A percentile compares a stretch with the other conserved stretches of the same genome.
Evolutionary conservation across 2,113 vertebrate species (phyloP).

Genomic region (Aythya baeri): DNA sequence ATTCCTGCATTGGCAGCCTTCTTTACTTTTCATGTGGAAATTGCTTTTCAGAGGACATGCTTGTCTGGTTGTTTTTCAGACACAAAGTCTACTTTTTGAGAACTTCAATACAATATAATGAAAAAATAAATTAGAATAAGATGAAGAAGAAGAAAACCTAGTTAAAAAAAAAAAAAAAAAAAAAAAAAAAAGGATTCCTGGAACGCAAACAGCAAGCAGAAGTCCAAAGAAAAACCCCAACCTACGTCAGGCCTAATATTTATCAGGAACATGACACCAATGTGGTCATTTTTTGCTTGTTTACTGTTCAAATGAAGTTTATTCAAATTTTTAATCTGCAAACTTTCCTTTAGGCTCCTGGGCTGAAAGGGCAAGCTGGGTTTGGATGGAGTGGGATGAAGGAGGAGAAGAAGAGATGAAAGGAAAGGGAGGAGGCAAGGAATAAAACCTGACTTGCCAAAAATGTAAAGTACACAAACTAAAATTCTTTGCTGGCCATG

Average conservation of each 20-base stretch:
- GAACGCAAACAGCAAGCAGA: conserved; percentile 48
- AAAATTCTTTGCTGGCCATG: not conserved
- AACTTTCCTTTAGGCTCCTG: conserved; percentile 27
- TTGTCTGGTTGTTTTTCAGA: conserved; percentile 29
- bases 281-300: conserved; percentile 70
- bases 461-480: not conserved
- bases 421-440: not conserved
- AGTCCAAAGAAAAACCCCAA: conserved; percentile 67
- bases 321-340: conserved; percentile 60
- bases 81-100: not conserved
- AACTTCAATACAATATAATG: not conserved
- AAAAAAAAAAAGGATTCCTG: conserved; percentile 7
- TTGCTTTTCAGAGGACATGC: conserved; percentile 24
- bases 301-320: conserved; percentile 67
- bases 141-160: not conserved
- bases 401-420: conserved; percentile 20
- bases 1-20: conserved; percentile 17
- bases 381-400: not conserved
- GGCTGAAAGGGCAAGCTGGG: conserved; percentile 8
- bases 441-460: conserved; percentile 10
- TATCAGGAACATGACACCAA: conserved; percentile 70
- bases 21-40: conserved; percentile 37
- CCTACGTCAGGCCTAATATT: conserved; percentile 76
- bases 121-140: not conserved
- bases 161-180: not conserved